Base-by-base conservation (phyloP, 1,140 invertebrate species). In the Dendrolimus punctatus region DNA sequence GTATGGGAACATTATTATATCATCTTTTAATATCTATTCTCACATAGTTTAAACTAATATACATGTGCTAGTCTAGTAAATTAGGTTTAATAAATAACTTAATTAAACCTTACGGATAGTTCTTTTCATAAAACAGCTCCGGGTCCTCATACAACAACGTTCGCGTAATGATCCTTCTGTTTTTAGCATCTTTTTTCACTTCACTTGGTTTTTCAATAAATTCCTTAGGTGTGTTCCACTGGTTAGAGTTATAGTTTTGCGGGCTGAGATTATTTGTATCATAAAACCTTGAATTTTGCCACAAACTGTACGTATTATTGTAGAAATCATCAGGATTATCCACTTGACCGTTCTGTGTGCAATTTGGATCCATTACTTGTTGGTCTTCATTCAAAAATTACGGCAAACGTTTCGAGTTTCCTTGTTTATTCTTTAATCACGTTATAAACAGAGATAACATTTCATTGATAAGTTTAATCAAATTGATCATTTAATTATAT, bases 121-220 rank as follows among this genome's bases (percentile, higher is more conserved):
- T 23, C 23, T 55, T 37, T 10, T 44, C 8, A 6, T 62, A 41
- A 49, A 62, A 62, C 5, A 38, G 7, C 5, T 60, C 58, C 8
- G 63, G 63, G 41, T 65, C 56, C 42, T 57, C 47, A 7, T 59
- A 66, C 4, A 66, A 37, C 7, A 52, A 54, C 0, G 46, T 41
- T 9, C 50, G 51, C 0, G 51, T 40, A 0, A 66, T 53, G 7
- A 55, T 52, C 9, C 60, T 40, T 9, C 57, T 50, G 39, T 52
- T 56, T 36, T 45, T 45, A 9, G n/a, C n/a, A 45, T 45, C 23
- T 9, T 6, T 6, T 45, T n/a, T 6, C 5, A 9, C 43, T 6
- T n/a, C 6, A 6, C n/a, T 45, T 9, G 6, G 23, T 23, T 23
- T 23, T 23, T 23, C 23, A 23, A 23, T 6, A 45, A 6, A 8